These are phyloP conservation scores for Euwallacea similis DNA, from an alignment of 1,140 invertebrate species.

Conservation along the genomic window DNA sequence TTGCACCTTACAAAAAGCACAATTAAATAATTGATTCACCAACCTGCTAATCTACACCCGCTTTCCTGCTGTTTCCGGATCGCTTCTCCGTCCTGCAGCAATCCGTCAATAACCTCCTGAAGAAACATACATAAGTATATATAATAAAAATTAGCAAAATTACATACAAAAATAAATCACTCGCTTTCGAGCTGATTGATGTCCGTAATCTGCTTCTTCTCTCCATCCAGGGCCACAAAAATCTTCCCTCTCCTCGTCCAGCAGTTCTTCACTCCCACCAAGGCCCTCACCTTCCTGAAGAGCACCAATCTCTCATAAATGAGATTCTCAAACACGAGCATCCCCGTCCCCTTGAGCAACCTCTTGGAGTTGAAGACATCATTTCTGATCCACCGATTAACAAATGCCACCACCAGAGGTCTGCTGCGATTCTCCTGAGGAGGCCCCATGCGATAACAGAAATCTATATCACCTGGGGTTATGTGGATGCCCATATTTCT, in stretches of 20 bases:
- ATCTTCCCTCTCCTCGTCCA: slow-evolving; percentile 7
- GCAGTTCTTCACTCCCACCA: slow-evolving; percentile 6
- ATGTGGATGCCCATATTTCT: background rate
- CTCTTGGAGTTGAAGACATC: slow-evolving; percentile 13
- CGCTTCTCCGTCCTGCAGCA: too few species aligned
- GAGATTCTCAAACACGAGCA: slow-evolving; percentile 3
- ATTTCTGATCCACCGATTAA: slow-evolving; percentile 13
- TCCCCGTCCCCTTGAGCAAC: slow-evolving; percentile 8
- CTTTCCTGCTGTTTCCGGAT: too few species aligned
- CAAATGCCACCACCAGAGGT: background rate
- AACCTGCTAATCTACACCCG: too few species aligned
- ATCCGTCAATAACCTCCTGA: too few species aligned
- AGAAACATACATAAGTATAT: too few species aligned
- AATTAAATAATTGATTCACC: too few species aligned
- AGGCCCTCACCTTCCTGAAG: background rate
- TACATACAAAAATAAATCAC: too few species aligned
- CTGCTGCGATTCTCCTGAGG: background rate
- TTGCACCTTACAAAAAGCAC: too few species aligned
- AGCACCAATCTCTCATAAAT: background rate
- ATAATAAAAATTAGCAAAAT: too few species aligned
- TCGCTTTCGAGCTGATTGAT: background rate
- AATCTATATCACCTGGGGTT: slow-evolving; percentile 7
- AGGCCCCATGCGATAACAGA: slow-evolving; percentile 12
- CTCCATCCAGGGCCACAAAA: background rate
- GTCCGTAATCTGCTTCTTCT: slow-evolving; percentile 1